Conservation (phyloP, 2,888 invertebrate genomes). For the Apotomis turbidana region DNA sequence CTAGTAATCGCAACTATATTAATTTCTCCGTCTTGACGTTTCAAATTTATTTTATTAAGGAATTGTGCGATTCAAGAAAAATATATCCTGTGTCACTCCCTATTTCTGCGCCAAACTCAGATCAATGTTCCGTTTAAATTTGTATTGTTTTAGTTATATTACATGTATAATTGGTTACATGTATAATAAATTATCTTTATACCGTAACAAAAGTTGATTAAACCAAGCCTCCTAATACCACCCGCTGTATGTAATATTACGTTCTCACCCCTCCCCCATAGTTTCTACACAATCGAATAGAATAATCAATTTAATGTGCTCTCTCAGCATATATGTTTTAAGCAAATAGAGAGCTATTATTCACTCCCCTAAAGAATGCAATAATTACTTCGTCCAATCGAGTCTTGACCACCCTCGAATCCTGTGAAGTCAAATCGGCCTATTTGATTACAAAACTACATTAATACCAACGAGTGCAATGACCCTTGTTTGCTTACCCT, state of each 20-base stretch:
- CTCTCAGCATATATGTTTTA: slow-evolving; percentile 8
- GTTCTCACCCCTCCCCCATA: slow-evolving; percentile 22
- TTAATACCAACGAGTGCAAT: slow-evolving; percentile 18
- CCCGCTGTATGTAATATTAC: slow-evolving; percentile 6
- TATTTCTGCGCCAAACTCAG: too few relatives aligned
- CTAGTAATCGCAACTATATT: background rate
- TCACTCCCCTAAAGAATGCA: slow-evolving; percentile 16
- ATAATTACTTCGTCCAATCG: slow-evolving; percentile 23
- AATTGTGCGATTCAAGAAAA: too few relatives aligned
- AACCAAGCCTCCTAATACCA: slow-evolving; percentile 15
- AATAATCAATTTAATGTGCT: slow-evolving; percentile 14
- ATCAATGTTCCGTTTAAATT: too few relatives aligned
- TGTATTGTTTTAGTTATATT: background rate
- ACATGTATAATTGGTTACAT: background rate
- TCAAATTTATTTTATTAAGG: too few relatives aligned
- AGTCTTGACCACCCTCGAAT: slow-evolving; percentile 30
- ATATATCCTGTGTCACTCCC: too few relatives aligned
- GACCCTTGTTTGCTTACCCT: slow-evolving; percentile 17
- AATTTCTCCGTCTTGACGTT: too few relatives aligned
- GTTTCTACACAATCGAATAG: slow-evolving; percentile 5
- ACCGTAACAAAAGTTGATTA: slow-evolving; percentile 1
- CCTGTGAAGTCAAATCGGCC: slow-evolving; percentile 14
- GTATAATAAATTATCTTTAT: too few relatives aligned
- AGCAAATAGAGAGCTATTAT: background rate
- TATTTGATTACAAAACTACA: slow-evolving; percentile 32